Base-by-base conservation (phyloP, 2,113 vertebrate genomes). In the Turnix velox region DNA sequence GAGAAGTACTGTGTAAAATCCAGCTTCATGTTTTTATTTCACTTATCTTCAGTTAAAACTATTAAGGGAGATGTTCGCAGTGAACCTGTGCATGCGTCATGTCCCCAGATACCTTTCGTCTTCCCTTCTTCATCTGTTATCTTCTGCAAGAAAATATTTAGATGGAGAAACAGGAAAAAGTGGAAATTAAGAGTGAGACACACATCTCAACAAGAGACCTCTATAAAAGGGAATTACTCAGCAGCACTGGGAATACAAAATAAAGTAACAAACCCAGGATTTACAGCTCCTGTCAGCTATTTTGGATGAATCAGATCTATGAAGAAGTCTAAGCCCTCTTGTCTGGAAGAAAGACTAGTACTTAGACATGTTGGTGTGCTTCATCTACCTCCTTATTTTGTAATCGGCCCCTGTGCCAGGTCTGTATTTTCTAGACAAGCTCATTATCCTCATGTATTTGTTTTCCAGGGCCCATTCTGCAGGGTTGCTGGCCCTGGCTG, bases 161-260 rank as follows among this genome's bases (percentile, higher is more conserved):
- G 46, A 43, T 8, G 15, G 31, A 54, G 58, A 88, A 94, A 33
- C 22, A 66, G 78, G 66, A 85, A 86, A 52, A 94, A 77, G 37
- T 68, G 51, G 87, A 80, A 92, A 75, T 78, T 25, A 68, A 33
- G 51, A 92, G 27, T 45, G 46, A 84, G 55, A 58, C 17, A 5
- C 23, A 7, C 49, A 80, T 57, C 46, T 88, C 61, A 84, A 46
- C 28, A 52, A 61, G 65, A 61, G 23, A 87, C 65, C 22, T 93
- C 94, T 96, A 93, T 96, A 94, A 95, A 97, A 96, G 93, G 94
- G 69, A 96, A 92, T 92, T 86, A 90, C 51, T 75, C 80, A 61
- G 83, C 82, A 95, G 57, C 90, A 72, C 17, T 84, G 31, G 82
- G 77, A 95, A 78, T 66, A 59, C 82, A 84, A 43, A 52, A 82